Base-by-base conservation (phyloP, 2,888 invertebrate species). In the Andrena camellia region DNA sequence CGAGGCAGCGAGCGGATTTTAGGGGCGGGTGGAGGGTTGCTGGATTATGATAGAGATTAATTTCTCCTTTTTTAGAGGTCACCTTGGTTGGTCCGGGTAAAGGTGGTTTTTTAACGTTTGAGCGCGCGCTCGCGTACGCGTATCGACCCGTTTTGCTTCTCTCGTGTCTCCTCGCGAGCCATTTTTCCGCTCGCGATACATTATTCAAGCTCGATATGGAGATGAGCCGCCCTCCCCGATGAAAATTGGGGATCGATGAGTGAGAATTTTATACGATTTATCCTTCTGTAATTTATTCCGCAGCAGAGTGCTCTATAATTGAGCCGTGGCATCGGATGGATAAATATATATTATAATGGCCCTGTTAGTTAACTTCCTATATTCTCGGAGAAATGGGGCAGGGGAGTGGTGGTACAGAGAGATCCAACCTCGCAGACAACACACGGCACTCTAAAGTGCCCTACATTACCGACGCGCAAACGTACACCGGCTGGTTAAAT, bases 311-410 rank as follows among this genome's bases (percentile, higher is more conserved):
- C 62, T 68, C 68, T 64, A 74, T 84, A 84, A 84, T 84, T 82
- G 82, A 68, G 59, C 60, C 42, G 23, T 10, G 74, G 50, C 64
- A 78, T 75, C 68, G 78, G 66, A 67, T 67, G 74, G 52, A 78
- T 81, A 82, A 84, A 84, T 84, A 84, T 81, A 74, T n/a, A n/a
- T n/a, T n/a, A n/a, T 68, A 81, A 84, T 71, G 67, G 68, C 23
- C 57, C 57, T 17, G 52, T 20, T n/a, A n/a, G n/a, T n/a, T n/a
- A n/a, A n/a, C n/a, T n/a, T 63, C 66, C 81, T 78, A 78, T 48
- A 77, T 77, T 64, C 60, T 17, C 13, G 57, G n/a, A 48, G 42
- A 69, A 57, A 35, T 8, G 20, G 57, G 10, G 29, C 62, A 35
- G 26, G 64, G 48, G 77, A 35, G 26, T 60, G 48, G 77, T 42